phyloP scores from a whole-genome alignment of 1,140 invertebrate genomes.

The Zaprionus camerounensis region DNA sequence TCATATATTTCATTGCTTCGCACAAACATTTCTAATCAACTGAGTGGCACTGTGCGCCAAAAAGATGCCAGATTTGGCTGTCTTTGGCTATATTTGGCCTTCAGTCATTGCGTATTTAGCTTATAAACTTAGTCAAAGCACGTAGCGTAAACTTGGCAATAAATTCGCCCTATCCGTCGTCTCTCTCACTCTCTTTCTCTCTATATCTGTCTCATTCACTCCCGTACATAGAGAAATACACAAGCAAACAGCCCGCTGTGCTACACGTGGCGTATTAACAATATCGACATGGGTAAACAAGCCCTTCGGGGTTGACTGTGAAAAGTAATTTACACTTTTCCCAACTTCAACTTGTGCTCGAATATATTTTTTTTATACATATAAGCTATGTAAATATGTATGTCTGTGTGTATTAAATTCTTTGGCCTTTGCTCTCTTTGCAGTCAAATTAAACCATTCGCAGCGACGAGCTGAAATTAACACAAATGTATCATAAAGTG shows the following conservation, averaged over 20 bases:
- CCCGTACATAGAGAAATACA: constrained; percentile 17
- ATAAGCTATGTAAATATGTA: constrained; percentile 14
- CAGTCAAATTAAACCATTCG: constrained; percentile 63
- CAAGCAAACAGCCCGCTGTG: constrained; percentile 45
- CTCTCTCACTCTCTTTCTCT: constrained; percentile 1
- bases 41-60: constrained; percentile 2
- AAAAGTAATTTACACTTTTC: constrained; percentile 79
- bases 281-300: constrained; percentile 80
- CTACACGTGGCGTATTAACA: constrained; percentile 80
- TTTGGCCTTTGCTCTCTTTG: constrained; percentile 25
- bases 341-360: constrained; percentile 46
- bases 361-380: constrained; percentile 26
- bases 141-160: constrained; percentile 80
- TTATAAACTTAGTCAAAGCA: constrained; percentile 78
- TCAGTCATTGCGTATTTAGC: constrained; percentile 50
- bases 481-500: constrained; percentile 80
- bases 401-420: constrained; percentile 14
- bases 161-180: constrained; percentile 61
- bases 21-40: constrained; percentile 32
- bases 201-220: constrained; percentile 10
- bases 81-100: constrained; percentile 47
- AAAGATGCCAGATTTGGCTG: constrained; percentile 20
- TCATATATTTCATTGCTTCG: neutral
- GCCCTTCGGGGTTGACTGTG: constrained; percentile 50
- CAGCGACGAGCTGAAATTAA: constrained; percentile 66